phyloP scores from a whole-genome alignment of 2,797 vertebrate species.

The Bradypus variegatus region DNA sequence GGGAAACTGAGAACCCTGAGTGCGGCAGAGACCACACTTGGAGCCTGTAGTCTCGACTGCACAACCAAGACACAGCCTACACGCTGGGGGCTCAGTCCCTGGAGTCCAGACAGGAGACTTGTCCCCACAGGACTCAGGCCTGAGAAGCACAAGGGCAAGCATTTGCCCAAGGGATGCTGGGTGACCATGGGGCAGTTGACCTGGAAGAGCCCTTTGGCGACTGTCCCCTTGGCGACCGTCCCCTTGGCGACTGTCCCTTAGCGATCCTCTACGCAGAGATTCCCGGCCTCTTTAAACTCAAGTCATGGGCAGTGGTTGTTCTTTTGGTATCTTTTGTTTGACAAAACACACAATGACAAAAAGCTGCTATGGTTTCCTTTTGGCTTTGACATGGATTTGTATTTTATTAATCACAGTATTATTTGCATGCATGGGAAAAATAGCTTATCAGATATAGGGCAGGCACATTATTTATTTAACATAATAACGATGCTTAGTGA shows the following conservation, averaged over 20 bases:
- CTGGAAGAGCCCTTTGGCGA: slow-evolving; percentile 59
- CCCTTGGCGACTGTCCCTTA: slow-evolving; percentile 62
- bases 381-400: slow-evolving; percentile 29
- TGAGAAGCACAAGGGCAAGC: slow-evolving; percentile 30
- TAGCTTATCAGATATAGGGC: neutral
- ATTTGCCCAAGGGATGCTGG: slow-evolving; percentile 42
- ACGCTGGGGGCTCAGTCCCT: neutral
- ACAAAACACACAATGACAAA: slow-evolving; percentile 32
- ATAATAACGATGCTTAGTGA: neutral
- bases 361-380: slow-evolving; percentile 40
- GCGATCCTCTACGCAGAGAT: slow-evolving; percentile 44
- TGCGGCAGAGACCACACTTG: neutral
- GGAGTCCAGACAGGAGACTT: slow-evolving; percentile 16
- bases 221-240: slow-evolving; percentile 56
- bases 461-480: neutral
- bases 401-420: slow-evolving; percentile 33
- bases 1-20: neutral
- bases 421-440: slow-evolving; percentile 38
- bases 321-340: slow-evolving; percentile 53
- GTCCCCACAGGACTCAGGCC: neutral
- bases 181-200: slow-evolving; percentile 49
- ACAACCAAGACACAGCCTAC: neutral
- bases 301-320: slow-evolving; percentile 46
- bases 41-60: neutral
- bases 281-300: slow-evolving; percentile 43